These are phyloP conservation scores for Timandra comae DNA, from an alignment of 2,888 invertebrate genomes.

Conservation along the genomic window DNA sequence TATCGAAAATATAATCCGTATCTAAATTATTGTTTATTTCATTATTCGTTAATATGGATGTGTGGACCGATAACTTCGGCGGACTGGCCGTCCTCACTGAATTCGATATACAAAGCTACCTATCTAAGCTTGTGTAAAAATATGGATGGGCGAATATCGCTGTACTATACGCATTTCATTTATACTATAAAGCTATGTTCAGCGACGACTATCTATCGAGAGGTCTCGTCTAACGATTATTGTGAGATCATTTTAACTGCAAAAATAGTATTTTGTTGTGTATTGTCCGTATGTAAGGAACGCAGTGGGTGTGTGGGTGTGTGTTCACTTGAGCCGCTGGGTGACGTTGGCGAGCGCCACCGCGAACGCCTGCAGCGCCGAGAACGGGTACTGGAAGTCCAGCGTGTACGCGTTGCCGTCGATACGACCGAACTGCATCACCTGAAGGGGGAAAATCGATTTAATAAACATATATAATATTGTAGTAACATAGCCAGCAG, in stretches of 20 bases:
- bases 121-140: conserved; percentile 65
- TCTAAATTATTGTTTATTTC: conserved; percentile 33
- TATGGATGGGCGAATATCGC: conserved; percentile 39
- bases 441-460: conserved; percentile 82
- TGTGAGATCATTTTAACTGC: conserved; percentile 3
- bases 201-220: conserved; percentile 16
- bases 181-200: conserved; percentile 25
- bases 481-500: neutral
- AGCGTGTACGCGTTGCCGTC: conserved; percentile 99
- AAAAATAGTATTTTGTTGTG: conserved; percentile 3
- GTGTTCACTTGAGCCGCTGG: conserved; percentile 89
- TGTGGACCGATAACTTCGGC: conserved; percentile 6
- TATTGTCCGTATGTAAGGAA: conserved; percentile 4
- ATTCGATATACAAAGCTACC: conserved; percentile 58
- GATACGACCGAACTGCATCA: conserved; percentile 99
- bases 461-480: conserved; percentile 1
- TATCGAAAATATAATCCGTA: conserved; percentile 36
- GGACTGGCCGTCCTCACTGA: conserved; percentile 20
- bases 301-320: conserved; percentile 25
- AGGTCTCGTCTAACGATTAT: conserved; percentile 3
- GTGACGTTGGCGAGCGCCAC: conserved; percentile 98
- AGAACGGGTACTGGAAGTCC: conserved; percentile 99
- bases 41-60: conserved; percentile 17
- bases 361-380: conserved; percentile 98
- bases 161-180: conserved; percentile 21